Percentiles rank a stretch among this genome's conserved stretches.
phyloP scores from a whole-genome alignment of 2,797 vertebrate genomes.

The Malurus splendens region DNA sequence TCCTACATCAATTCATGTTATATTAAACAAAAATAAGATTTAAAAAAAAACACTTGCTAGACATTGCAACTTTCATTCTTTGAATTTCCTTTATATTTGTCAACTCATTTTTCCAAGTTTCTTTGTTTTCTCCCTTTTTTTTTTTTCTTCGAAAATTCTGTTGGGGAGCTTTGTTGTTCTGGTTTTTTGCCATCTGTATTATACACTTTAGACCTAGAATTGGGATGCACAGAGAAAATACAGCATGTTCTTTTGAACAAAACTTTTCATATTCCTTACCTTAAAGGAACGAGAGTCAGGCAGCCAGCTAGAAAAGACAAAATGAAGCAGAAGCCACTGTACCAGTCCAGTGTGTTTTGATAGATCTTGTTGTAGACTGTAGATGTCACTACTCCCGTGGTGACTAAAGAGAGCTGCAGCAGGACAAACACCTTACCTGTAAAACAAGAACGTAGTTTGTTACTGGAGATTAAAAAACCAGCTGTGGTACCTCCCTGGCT shows the following conservation, averaged over 20 bases:
- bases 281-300: slow-evolving; percentile 82
- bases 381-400: slow-evolving; percentile 79
- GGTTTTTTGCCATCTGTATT: neutral
- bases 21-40: neutral
- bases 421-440: slow-evolving; percentile 81
- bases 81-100: neutral
- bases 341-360: slow-evolving; percentile 81
- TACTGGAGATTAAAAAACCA: neutral
- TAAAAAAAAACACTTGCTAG: neutral
- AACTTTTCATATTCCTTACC: slow-evolving; percentile 69
- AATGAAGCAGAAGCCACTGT: slow-evolving; percentile 81
- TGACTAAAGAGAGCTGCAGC: slow-evolving; percentile 83
- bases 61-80: neutral
- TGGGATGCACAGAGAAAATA: neutral
- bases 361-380: slow-evolving; percentile 87
- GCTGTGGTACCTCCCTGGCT: neutral
- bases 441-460: neutral
- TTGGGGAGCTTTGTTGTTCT: neutral
- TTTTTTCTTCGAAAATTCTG: rapidly evolving
- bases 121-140: neutral
- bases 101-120: neutral
- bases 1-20: neutral
- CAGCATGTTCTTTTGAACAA: neutral
- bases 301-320: slow-evolving; percentile 79
- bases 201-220: neutral